Percentiles rank a stretch among this genome's conserved stretches.
Conservation (phyloP, 2,888 invertebrate species). For the Machimus rusticus region DNA sequence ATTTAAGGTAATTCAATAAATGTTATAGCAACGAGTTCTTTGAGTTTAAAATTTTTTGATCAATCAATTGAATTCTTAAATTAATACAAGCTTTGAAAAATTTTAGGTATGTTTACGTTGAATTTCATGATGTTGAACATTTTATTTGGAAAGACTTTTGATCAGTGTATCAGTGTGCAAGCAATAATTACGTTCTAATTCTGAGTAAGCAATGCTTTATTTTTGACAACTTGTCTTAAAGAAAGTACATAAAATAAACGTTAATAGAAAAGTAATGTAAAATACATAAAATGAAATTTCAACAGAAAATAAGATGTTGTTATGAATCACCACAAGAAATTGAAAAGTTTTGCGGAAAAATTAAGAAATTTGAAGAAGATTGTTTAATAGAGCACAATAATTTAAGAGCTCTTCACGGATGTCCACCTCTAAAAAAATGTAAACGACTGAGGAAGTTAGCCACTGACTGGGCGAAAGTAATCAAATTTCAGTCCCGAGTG, state of each 20-base stretch:
- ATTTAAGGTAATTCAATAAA: no score
- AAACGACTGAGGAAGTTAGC: constrained; percentile 72
- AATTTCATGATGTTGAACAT: not conserved
- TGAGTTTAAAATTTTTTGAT: no score
- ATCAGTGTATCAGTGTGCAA: not conserved
- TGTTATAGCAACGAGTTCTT: no score
- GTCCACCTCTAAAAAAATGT: constrained; percentile 71
- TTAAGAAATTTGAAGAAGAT: not conserved
- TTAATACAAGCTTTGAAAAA: no score
- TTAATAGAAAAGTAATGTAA: not conserved
- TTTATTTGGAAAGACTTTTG: not conserved
- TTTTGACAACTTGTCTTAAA: not conserved
- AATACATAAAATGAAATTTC: not conserved
- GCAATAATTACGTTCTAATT: not conserved
- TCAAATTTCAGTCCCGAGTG: not conserved
- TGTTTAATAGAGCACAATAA: not conserved
- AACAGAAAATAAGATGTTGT: not conserved
- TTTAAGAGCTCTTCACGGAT: constrained; percentile 67
- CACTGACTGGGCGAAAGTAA: constrained; percentile 75
- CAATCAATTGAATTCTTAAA: no score
- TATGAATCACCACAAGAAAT: not conserved
- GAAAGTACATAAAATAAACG: not conserved
- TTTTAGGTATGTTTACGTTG: not conserved
- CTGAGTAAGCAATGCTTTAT: not conserved
- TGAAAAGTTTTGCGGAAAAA: not conserved